Percentiles rank a stretch among this genome's conserved stretches.
Conservation (phyloP, 2,888 invertebrate species). For the Melieria crassipennis region DNA sequence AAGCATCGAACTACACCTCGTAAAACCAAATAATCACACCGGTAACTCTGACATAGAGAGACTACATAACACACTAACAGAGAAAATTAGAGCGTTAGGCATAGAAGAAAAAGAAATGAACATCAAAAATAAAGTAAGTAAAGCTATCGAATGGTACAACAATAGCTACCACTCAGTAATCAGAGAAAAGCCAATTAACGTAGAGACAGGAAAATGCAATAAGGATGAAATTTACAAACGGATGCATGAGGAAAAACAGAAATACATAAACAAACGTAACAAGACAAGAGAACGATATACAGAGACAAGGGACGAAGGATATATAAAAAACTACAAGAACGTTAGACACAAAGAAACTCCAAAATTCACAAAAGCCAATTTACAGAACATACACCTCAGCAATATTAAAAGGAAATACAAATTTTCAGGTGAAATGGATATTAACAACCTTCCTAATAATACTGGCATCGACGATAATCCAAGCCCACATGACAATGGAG, state of each 20-base stretch:
- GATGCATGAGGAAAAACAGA: too few relatives aligned
- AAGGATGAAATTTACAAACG: too few relatives aligned
- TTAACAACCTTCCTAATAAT: background rate
- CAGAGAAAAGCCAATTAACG: too few relatives aligned
- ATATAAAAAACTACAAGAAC: background rate
- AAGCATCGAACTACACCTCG: background rate
- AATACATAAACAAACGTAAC: background rate
- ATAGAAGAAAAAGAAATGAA: background rate
- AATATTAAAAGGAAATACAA: background rate
- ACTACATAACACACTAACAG: too few relatives aligned
- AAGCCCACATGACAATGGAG: slow-evolving; percentile 4
- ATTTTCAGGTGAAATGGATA: slow-evolving; percentile 5
- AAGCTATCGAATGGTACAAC: too few relatives aligned
- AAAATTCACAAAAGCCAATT: background rate
- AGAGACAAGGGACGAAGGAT: background rate
- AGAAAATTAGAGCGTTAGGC: background rate
- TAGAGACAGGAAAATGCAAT: too few relatives aligned
- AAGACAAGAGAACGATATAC: background rate
- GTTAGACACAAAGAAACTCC: background rate
- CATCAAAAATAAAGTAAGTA: too few relatives aligned
- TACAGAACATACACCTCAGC: background rate
- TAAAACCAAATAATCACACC: too few relatives aligned
- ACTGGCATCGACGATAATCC: background rate
- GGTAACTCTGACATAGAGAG: background rate
- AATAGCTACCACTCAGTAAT: too few relatives aligned